phyloP scores from a whole-genome alignment of 2,797 vertebrate genomes.

The Oryzias sinensis region DNA sequence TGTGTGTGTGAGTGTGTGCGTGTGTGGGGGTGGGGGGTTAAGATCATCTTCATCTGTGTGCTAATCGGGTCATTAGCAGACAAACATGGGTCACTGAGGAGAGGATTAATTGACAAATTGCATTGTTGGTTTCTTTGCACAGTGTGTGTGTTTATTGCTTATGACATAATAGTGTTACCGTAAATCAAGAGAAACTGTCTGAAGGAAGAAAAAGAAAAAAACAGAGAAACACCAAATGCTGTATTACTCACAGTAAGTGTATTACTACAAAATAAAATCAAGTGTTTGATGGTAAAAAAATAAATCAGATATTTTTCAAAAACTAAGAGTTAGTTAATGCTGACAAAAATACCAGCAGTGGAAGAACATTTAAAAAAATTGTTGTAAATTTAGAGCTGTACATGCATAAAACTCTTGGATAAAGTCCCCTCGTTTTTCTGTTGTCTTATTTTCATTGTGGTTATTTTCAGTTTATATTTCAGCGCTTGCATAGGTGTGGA shows the following conservation, averaged over 20 bases:
- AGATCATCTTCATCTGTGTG: constrained; percentile 92
- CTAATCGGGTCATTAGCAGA: constrained; percentile 94
- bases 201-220: not conserved
- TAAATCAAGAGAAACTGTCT: not conserved
- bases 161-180: not conserved
- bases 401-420: too few species aligned
- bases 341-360: too few species aligned
- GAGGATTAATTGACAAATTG: constrained; percentile 87
- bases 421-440: constrained; percentile 49
- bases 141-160: constrained; percentile 8
- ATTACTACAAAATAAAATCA: too few species aligned
- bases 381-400: too few species aligned
- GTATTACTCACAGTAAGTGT: too few species aligned
- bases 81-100: constrained; percentile 90
- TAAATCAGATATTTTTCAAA: too few species aligned
- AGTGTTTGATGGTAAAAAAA: too few species aligned
- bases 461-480: constrained; percentile 81
- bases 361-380: too few species aligned
- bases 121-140: constrained; percentile 69
- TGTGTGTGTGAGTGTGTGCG: constrained; percentile 16
- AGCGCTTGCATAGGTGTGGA: constrained; percentile 69
- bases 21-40: constrained; percentile 77
- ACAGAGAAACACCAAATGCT: not conserved
- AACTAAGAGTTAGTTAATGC: too few species aligned
- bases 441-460: constrained; percentile 68